phyloP scores from a whole-genome alignment of 2,888 invertebrate genomes.

The Cyaniris semiargus region DNA sequence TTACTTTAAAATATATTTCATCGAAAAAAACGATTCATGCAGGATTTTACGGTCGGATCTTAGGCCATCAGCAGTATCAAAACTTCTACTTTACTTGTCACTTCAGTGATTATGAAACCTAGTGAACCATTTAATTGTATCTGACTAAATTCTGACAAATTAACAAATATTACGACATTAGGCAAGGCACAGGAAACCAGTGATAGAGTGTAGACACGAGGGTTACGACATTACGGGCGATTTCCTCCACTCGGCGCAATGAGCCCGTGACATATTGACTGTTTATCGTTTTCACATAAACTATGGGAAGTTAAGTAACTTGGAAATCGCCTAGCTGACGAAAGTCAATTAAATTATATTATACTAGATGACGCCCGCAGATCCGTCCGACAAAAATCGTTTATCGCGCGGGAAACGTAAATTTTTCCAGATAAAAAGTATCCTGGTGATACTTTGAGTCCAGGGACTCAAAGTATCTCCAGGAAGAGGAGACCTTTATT shows the following conservation, averaged over 20 bases:
- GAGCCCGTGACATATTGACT: neutral
- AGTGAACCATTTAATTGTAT: neutral
- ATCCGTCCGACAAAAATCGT: too few species aligned
- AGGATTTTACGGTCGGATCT: too few species aligned
- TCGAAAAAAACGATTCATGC: too few species aligned
- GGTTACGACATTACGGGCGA: neutral
- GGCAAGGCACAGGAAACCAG: neutral
- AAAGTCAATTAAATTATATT: neutral
- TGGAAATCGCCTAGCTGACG: neutral
- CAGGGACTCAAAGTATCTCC: too few species aligned
- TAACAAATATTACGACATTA: conserved; percentile 5
- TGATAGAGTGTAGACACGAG: conserved; percentile 8
- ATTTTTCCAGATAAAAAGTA: neutral
- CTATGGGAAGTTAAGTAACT: neutral
- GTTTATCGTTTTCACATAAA: neutral
- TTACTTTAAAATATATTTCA: too few species aligned
- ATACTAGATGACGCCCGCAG: too few species aligned
- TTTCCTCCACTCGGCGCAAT: neutral
- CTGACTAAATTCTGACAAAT: conserved; percentile 1
- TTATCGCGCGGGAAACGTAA: too few species aligned
- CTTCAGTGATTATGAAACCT: neutral
- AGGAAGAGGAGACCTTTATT: too few species aligned
- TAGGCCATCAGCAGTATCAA: neutral
- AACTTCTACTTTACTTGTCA: neutral
- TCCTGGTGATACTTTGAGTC: too few species aligned